Evolutionary conservation across 2,888 invertebrate genomes (phyloP), one percentile per base, ranked within the genome.

Genomic region (Ellobium chinense): DNA sequence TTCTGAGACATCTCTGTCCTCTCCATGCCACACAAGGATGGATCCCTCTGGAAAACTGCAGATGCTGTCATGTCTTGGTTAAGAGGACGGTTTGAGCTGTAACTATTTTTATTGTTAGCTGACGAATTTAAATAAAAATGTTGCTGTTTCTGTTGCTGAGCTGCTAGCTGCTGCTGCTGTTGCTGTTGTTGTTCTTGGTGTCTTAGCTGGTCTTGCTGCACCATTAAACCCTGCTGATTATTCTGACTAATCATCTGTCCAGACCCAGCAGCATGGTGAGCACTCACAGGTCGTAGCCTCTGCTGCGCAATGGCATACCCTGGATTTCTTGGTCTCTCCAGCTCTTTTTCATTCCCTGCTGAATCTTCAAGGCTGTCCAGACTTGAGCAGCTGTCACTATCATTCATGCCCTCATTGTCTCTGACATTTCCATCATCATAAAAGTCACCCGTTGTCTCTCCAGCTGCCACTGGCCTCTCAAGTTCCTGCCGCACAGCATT

Each of bases 401-500:
- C 82, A 65, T 80, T 84, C 21, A 78, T 56, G 56, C 62, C 39
- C 4, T 29, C 63, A 37, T 9, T 54, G 24, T 62, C 56, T 29
- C 14, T n/a, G 37, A 63, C 18, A n/a, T 39, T 21, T 12, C 34
- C 54, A 21, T 79, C 76, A 54, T 78, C 83, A 34, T 14, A 29
- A 27, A 3, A 1, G 7, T 72, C 60, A 66, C 82, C 76, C 21
- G 73, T 65, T 31, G 77, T 76, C 37, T 78, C 83, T 65, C 84
- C 81, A 9, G 85, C 82, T 74, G 83, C 83, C 27, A 72, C 78
- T 63, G 90, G 89, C 0, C 77, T 63, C 21, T 88, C 87, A 39
- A 91, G 87, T 75, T 92, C 92, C 70, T 87, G 80, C 75, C 85
- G 85, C 18, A 92, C 84, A 60, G 89, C 91, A 36, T 87, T 83